Evolutionary conservation across 2,113 vertebrate genomes (phyloP).

Genomic region (Saguinus imperator): DNA sequence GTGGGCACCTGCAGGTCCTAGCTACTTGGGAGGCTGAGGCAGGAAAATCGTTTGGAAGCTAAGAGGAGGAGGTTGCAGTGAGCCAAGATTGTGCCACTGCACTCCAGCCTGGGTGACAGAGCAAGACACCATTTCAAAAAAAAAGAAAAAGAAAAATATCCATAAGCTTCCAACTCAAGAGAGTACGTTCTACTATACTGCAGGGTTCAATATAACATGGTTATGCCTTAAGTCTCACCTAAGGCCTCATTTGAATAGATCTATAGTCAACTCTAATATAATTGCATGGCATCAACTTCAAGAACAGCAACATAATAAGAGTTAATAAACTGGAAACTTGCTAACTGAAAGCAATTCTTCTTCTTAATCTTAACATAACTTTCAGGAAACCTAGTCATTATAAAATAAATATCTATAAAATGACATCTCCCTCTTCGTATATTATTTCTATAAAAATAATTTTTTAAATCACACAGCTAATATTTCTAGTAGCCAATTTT

Average conservation of each 20-base stretch:
- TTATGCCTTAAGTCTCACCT: background rate
- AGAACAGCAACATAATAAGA: background rate
- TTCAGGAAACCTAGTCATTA: constrained; percentile 23
- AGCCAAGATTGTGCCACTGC: no score
- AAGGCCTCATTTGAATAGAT: background rate
- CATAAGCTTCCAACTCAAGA: background rate
- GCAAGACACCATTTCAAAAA: no score
- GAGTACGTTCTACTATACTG: background rate
- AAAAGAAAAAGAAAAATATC: background rate
- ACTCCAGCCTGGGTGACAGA: no score
- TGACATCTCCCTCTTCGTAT: background rate
- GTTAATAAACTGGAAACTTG: background rate
- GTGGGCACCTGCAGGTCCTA: no score
- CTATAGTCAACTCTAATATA: background rate
- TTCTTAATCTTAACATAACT: background rate
- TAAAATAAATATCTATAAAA: constrained; percentile 26
- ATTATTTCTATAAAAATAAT: constrained; percentile 23
- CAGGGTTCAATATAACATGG: background rate
- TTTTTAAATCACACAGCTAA: background rate
- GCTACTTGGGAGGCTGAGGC: no score
- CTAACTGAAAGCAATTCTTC: background rate
- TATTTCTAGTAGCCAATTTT: background rate
- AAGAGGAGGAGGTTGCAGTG: no score
- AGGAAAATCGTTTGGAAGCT: no score
- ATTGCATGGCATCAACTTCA: background rate